Evolutionary conservation across 2,888 invertebrate species (phyloP).

Genomic region (Azorinus chamasolen): DNA sequence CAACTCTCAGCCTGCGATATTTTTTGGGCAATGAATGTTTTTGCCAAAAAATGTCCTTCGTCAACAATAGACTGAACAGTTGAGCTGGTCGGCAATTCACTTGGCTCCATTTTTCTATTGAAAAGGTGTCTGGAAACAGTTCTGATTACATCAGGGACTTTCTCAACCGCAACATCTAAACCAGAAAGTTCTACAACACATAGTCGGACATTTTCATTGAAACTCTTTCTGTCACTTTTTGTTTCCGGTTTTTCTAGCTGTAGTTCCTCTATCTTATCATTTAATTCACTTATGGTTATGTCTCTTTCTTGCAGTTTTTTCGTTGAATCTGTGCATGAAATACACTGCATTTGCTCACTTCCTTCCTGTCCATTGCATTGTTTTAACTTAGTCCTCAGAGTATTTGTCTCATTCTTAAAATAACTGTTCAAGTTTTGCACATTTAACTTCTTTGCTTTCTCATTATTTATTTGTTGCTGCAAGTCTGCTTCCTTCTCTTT

Average conservation of each 20-base stretch:
- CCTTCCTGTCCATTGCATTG: too few relatives aligned
- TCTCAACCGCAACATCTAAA: conserved; percentile 39
- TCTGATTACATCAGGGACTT: conserved; percentile 25
- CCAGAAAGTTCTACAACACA: conserved; percentile 43
- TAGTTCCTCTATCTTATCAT: too few relatives aligned
- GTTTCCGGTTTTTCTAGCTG: background rate
- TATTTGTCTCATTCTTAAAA: background rate
- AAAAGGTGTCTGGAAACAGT: conserved; percentile 25
- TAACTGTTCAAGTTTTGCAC: background rate
- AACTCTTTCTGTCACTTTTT: conserved; percentile 27
- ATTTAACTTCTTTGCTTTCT: background rate
- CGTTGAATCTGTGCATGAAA: too few relatives aligned
- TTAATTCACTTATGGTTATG: too few relatives aligned
- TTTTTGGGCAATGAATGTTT: conserved; percentile 28
- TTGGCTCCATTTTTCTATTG: conserved; percentile 3
- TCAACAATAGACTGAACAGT: conserved; percentile 38
- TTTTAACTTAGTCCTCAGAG: too few relatives aligned
- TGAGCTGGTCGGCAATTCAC: conserved; percentile 14
- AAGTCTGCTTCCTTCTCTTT: background rate
- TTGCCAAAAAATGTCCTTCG: conserved; percentile 39
- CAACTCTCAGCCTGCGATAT: conserved; percentile 9
- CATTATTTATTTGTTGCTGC: background rate
- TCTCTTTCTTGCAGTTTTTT: too few relatives aligned
- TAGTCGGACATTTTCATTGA: conserved; percentile 23
- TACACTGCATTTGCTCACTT: too few relatives aligned